A percentile compares a stretch with the other conserved stretches of the same genome.
Evolutionary conservation across 1,140 invertebrate genomes (phyloP).

Genomic region (Zophobas morio): DNA sequence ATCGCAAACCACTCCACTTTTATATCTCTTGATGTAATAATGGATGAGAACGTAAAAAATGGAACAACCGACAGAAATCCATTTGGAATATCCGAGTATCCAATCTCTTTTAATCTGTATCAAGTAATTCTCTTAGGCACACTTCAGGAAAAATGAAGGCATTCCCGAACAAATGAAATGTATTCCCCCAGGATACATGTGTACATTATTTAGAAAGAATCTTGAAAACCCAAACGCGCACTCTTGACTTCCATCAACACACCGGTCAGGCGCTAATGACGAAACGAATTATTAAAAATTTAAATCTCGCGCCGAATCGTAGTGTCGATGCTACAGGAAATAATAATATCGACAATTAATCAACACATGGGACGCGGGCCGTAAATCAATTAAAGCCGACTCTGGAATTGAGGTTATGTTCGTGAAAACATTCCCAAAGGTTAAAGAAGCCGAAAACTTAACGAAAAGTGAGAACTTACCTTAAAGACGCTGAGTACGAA

Average conservation of each 20-base stretch:
- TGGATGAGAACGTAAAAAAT: conserved; percentile 26
- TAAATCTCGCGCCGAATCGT: neutral
- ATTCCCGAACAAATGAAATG: conserved; percentile 66
- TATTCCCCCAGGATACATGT: conserved; percentile 61
- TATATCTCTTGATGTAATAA: conserved; percentile 1
- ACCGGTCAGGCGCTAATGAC: neutral
- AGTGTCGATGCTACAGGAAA: neutral
- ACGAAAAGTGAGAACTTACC: neutral
- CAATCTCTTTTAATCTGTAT: conserved; percentile 67
- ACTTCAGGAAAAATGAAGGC: conserved; percentile 65
- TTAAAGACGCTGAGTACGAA: neutral
- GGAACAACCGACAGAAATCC: conserved; percentile 50
- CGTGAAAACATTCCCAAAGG: neutral
- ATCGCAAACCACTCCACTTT: neutral
- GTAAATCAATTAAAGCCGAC: neutral
- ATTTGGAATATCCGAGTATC: conserved; percentile 64
- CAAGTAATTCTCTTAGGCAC: conserved; percentile 64
- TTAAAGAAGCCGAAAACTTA: neutral
- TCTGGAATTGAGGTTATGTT: neutral
- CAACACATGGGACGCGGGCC: neutral
- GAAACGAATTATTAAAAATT: neutral
- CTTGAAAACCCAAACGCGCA: conserved; percentile 6
- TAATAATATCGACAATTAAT: too few species aligned
- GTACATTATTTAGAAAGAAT: conserved; percentile 63
- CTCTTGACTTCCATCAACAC: neutral